Base-by-base conservation (phyloP, 1,140 invertebrate genomes). In the Lysiphlebus fabarum region DNA sequence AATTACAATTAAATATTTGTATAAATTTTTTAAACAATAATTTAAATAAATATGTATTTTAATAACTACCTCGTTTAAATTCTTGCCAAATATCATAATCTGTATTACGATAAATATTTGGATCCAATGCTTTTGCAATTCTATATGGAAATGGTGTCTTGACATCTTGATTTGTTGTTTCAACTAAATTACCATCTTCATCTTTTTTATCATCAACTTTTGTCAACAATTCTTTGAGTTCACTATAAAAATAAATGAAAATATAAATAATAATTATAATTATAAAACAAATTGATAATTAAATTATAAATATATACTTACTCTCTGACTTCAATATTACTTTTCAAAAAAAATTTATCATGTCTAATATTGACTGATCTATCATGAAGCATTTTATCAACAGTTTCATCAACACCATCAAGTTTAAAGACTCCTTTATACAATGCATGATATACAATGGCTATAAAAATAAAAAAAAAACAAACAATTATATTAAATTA, bases 1-100 rank as follows among this genome's bases (percentile, higher is more conserved):
- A 26, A 1, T 2, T 26, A n/a, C n/a, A n/a, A n/a, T n/a, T n/a
- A n/a, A n/a, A n/a, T n/a, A n/a, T n/a, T n/a, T n/a, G n/a, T n/a
- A n/a, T n/a, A n/a, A n/a, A n/a, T 26, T 26, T 2, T 37, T 38
- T 53, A 17, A n/a, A 49, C 5, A 34, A 38, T 53, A 5, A 5
- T 41, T 73, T 85, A 85, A 26, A 26, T 26, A 26, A 2, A 26
- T 26, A 4, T 26, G 17, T 26, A 26, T 2, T 2, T 26, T 26
- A 26, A 26, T 26, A n/a, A n/a, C 4, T 26, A 26, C 17, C 17
- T 90, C 86, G 86, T 84, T 69, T 88, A 84, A 7, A 86, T 78
- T 95, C 91, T 67, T 86, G 87, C 90, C 92, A 95, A 50, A 90
- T 85, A 76, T 96, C 92, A 74, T 90, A 91, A 68, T 95, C 92